Percentiles rank a stretch among this genome's conserved stretches.
Evolutionary conservation across 2,797 vertebrate species (phyloP).

Genomic region (Xiphophorus birchmanni): DNA sequence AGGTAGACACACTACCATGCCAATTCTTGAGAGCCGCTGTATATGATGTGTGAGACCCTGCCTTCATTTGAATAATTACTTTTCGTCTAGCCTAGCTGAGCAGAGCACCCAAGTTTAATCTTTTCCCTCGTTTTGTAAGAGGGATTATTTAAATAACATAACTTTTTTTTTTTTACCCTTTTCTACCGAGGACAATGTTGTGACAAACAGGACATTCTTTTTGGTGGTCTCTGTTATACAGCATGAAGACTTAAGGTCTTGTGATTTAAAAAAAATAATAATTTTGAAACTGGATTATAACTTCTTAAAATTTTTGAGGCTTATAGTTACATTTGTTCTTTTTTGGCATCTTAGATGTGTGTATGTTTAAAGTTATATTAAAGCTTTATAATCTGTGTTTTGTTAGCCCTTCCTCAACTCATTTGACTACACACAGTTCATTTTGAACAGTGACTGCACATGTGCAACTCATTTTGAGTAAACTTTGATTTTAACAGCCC

Average conservation of each 20-base stretch:
- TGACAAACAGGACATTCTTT: background rate
- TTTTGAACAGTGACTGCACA: background rate
- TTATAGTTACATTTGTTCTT: background rate
- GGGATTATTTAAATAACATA: conserved; percentile 1
- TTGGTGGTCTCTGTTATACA: background rate
- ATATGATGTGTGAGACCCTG: background rate
- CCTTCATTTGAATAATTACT: conserved; percentile 2
- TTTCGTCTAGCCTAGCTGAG: background rate
- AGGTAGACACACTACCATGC: background rate
- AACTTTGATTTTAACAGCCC: no score
- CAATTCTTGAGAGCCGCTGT: background rate
- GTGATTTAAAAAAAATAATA: background rate
- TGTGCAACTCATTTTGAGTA: background rate
- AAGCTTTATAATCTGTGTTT: background rate
- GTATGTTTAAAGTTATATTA: background rate
- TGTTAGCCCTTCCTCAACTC: background rate
- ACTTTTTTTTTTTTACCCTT: background rate
- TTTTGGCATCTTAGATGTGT: background rate
- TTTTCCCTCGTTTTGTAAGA: background rate
- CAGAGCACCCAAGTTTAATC: background rate
- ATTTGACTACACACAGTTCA: background rate
- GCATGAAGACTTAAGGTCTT: background rate
- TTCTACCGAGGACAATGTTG: background rate
- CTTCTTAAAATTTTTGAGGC: background rate
- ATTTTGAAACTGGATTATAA: background rate